These are phyloP conservation scores for Labeo catla DNA, from an alignment of 2,113 vertebrate genomes.

Conservation along the genomic window DNA sequence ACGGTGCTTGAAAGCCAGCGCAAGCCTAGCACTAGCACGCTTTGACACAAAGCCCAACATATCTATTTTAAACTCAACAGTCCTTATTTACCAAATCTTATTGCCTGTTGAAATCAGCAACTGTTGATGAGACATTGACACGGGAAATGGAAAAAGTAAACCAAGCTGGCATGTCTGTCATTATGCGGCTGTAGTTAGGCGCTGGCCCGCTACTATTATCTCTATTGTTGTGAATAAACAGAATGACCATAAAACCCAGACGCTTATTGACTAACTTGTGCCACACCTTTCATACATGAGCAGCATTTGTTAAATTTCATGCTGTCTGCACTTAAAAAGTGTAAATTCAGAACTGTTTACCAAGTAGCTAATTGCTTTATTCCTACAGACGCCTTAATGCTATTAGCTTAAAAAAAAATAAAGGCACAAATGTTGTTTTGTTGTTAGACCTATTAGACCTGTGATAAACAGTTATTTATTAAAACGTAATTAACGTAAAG, in stretches of 20 bases:
- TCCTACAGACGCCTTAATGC: slow-evolving; percentile 42
- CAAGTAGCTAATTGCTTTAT: not conserved
- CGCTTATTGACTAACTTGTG: not conserved
- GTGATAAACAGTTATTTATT: not conserved
- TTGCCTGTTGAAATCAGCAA: not conserved
- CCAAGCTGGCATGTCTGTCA: not conserved
- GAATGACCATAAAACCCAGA: not conserved
- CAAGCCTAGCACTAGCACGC: slow-evolving; percentile 17
- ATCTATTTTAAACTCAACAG: not conserved
- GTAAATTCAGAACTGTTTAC: not conserved
- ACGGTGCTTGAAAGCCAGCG: not conserved
- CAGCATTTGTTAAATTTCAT: not conserved
- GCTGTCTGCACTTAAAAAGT: not conserved
- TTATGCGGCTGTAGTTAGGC: not conserved
- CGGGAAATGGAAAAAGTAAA: not conserved
- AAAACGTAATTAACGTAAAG: too few species aligned
- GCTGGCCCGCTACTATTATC: not conserved
- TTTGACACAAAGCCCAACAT: not conserved
- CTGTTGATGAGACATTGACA: not conserved
- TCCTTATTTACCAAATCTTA: not conserved
- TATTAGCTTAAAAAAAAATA: not conserved
- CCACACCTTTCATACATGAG: not conserved
- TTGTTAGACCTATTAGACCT: not conserved
- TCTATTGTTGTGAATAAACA: not conserved
- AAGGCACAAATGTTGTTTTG: not conserved